Evolutionary conservation across 64 coral and sea anemone species (phyloP), one percentile per base, ranked within the genome.

Genomic region (Stylophora pistillata): DNA sequence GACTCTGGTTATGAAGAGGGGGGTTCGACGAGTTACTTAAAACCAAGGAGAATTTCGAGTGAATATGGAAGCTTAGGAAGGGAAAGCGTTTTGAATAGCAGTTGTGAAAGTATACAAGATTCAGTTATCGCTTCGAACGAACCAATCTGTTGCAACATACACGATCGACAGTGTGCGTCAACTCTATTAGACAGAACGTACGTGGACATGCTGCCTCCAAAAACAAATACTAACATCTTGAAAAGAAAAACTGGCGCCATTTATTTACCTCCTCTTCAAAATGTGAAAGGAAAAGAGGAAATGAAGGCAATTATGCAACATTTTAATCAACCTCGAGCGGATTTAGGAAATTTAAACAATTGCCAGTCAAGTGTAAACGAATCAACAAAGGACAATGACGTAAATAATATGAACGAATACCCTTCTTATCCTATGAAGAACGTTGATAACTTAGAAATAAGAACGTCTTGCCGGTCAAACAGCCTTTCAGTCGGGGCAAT

Each of bases 81-180:
- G 15, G 33, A 14, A 12, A 84, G 80, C 26, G 60, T 37, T 84
- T 13, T 53, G 16, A 84, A 70, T 27, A 84, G 32, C 23, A 84
- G 62, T 69, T 84, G 20, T 69, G 62, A 21, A 69, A 84, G 62
- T 37, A 27, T 84, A 10, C 60, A 84, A 62, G 80, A 84, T 27
- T 84, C 61, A 37, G 80, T 21, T 26, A 41, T 69, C 23, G 7
- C 6, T 60, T 17, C 57, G 17, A 84, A 18, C 5, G 80, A 63
- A 62, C 21, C 23, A 13, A 31, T 26, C 18, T 13, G 26, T 26
- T 53, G 14, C 23, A 66, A 69, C 77, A 14, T 58, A 15, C 26
- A 2, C 57, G 31, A 7, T 9, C 6, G 15, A 26, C 77, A 60
- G 26, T n/a, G 10, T 32, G 20, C 12, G 11, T 29, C 57, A 4